Percentiles rank a stretch among this genome's conserved stretches.
Evolutionary conservation across 2,797 vertebrate species (phyloP).

Genomic region (Babyrousa celebensis): DNA sequence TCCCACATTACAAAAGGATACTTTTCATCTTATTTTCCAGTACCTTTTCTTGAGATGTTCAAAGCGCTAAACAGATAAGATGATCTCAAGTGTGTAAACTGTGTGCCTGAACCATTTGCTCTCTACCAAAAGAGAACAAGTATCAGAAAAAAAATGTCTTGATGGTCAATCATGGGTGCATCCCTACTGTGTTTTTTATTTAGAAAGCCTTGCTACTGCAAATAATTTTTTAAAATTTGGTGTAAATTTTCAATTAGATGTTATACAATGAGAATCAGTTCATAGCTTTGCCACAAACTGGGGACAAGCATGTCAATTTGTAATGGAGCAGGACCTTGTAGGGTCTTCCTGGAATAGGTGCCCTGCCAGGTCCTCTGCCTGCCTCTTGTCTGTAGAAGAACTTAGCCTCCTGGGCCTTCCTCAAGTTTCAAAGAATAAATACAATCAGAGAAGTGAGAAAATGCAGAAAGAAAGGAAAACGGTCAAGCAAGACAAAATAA

Average conservation of each 20-base stretch:
- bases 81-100: neutral
- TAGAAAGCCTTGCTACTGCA: neutral
- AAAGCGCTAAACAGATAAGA: neutral
- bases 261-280: neutral
- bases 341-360: too few species aligned
- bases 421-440: too few species aligned
- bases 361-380: too few species aligned
- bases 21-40: neutral
- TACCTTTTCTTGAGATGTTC: neutral
- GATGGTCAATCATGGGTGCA: neutral
- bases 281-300: neutral
- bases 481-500: too few species aligned
- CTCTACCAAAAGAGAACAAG: neutral
- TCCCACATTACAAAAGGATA: neutral
- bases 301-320: neutral
- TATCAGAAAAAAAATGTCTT: neutral
- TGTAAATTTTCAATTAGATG: neutral
- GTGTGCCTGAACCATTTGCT: neutral
- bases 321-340: too few species aligned
- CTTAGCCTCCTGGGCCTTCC: too few species aligned
- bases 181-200: conserved; percentile 35
- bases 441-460: too few species aligned
- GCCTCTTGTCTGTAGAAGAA: too few species aligned
- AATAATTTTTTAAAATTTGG: neutral
- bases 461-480: too few species aligned